Base-by-base conservation (phyloP, 2,888 invertebrate species). In the Erebia epiphron region DNA sequence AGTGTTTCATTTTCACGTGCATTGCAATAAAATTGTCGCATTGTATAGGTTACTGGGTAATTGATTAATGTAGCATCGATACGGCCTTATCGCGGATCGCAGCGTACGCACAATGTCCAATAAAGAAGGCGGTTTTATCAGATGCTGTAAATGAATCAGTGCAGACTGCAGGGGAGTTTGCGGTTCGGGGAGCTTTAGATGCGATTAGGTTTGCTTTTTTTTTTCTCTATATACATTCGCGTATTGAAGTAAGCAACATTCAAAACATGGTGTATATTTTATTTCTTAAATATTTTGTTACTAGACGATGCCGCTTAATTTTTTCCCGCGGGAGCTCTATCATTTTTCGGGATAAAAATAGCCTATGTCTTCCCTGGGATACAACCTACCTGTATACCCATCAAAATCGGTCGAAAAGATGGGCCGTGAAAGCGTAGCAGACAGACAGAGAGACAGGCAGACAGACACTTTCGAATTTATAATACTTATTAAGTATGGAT, bases 61-160 rank as follows among this genome's bases (percentile, higher is more conserved):
- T 80, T 91, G 90, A 92, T 92, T 90, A 86, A 88, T 76, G 83
- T 80, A 82, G 84, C 88, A 85, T 79, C 86, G 84, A 83, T 89
- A 91, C 86, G 84, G 82, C 79, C 79, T 83, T 89, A 92, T 92
- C 92, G 79, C 50, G 68, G 71, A 92, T 91, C 91, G 79, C 82
- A 79, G 77, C 82, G 82, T 83, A 86, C 85, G 85, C 87, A 91
- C 92, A 92, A 91, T 91, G 90, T 90, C 85, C 89, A 89, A 93
- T 93, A 93, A 92, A 93, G 87, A 85, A 91, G 83, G 76, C 78
- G 90, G 90, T 88, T 79, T 78, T 90, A 92, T 92, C 92, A 83
- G 83, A 85, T 82, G 80, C 85, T 85, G 88, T 87, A 89, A 91
- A 90, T 92, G 91, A 89, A 90, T 92, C 92, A 89, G 89, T 86